Evolutionary conservation across 2,113 vertebrate genomes (phyloP).

Genomic region (Hippoglossus stenolepis): DNA sequence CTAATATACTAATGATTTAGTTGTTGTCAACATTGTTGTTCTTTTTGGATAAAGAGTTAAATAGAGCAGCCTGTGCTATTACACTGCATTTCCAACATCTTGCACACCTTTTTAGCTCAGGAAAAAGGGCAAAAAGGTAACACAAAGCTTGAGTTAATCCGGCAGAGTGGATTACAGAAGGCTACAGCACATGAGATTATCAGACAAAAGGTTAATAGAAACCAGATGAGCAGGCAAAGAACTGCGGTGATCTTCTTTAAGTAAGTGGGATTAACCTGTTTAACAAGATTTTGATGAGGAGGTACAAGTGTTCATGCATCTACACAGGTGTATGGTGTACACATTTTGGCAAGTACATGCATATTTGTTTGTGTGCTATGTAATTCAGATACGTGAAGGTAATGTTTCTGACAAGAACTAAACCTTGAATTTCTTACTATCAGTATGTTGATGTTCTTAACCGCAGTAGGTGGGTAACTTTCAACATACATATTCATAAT

Average conservation of each 20-base stretch:
- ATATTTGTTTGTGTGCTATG: conserved; percentile 1
- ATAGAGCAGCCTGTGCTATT: not conserved
- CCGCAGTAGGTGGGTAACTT: not conserved
- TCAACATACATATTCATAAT: not conserved
- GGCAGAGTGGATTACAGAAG: conserved; percentile 57
- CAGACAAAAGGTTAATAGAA: conserved; percentile 53
- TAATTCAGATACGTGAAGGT: too few relatives aligned
- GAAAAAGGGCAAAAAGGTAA: conserved; percentile 35
- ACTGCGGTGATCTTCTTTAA: conserved; percentile 38
- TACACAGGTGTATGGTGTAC: not conserved
- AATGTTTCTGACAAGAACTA: too few relatives aligned
- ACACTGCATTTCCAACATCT: not conserved
- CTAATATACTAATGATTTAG: too few relatives aligned
- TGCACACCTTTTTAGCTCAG: not conserved
- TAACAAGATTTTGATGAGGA: conserved; percentile 32
- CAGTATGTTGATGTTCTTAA: too few relatives aligned
- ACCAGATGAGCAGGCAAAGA: conserved; percentile 68
- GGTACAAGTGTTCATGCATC: conserved; percentile 7
- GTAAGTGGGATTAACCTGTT: conserved; percentile 67
- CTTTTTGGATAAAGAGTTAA: too few relatives aligned
- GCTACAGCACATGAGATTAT: conserved; percentile 51
- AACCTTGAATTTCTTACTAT: too few relatives aligned
- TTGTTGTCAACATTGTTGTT: too few relatives aligned
- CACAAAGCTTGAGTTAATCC: conserved; percentile 50
- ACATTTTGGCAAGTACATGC: not conserved